A percentile compares a stretch with the other conserved stretches of the same genome.
Evolutionary conservation across 2,797 vertebrate species (phyloP).

Genomic region (Lagorchestes hirsutus): DNA sequence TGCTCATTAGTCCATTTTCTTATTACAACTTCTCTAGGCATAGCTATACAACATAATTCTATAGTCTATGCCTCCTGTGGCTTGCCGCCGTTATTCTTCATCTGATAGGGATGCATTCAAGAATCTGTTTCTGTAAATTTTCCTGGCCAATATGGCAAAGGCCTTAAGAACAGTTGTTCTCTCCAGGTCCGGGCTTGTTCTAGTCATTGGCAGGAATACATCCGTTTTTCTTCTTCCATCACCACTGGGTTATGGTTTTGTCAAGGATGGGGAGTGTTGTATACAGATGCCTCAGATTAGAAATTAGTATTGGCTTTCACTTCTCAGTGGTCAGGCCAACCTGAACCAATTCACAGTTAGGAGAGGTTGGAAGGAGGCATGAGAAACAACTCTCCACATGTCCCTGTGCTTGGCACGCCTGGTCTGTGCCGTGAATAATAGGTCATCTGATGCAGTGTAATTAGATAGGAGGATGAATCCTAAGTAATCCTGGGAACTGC

Average conservation of each 20-base stretch:
- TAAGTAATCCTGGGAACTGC: constrained; percentile 75
- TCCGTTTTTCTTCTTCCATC: constrained; percentile 36
- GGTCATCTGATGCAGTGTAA: constrained; percentile 71
- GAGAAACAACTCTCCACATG: constrained; percentile 70
- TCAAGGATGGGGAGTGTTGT: background rate
- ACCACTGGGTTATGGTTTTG: background rate
- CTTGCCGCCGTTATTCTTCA: background rate
- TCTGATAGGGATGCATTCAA: background rate
- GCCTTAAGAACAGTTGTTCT: background rate
- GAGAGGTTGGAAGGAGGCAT: constrained; percentile 61
- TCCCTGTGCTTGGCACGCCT: constrained; percentile 37
- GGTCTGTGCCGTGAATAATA: constrained; percentile 40
- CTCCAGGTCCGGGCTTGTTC: background rate
- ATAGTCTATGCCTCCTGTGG: background rate
- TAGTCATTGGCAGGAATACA: background rate
- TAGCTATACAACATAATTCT: background rate
- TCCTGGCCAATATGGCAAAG: fast-evolving
- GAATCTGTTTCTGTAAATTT: fast-evolving
- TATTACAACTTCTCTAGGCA: constrained; percentile 1
- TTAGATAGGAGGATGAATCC: constrained; percentile 58
- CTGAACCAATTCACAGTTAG: background rate
- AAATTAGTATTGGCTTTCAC: constrained; percentile 55
- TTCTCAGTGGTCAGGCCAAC: background rate
- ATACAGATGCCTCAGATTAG: fast-evolving
- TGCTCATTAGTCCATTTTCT: constrained; percentile 23